Conservation (phyloP, 2,888 invertebrate genomes). For the Leptarthrus brevirostris region DNA sequence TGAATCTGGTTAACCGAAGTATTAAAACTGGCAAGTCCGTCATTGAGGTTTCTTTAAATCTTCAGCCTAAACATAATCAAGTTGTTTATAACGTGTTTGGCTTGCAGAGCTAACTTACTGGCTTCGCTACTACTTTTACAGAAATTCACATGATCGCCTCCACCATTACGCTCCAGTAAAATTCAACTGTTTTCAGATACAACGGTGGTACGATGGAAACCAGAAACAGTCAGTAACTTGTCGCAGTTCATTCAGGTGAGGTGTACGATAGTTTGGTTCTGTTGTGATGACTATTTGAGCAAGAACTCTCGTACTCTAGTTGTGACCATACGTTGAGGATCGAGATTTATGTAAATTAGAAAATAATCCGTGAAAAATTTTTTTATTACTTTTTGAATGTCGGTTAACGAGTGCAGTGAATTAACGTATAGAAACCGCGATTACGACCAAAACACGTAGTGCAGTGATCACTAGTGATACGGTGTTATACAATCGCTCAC, state of each 20-base stretch:
- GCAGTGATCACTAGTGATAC: slow-evolving; percentile 23
- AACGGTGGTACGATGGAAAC: slow-evolving; percentile 17
- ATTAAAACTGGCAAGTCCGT: slow-evolving; percentile 21
- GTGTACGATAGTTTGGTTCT: slow-evolving; percentile 9
- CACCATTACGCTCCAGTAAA: slow-evolving; percentile 1
- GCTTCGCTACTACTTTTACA: slow-evolving; percentile 1
- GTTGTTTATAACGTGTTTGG: too few species aligned
- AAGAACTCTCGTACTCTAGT: neutral
- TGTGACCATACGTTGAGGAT: neutral
- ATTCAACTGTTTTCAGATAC: slow-evolving; percentile 7
- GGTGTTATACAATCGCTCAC: slow-evolving; percentile 26
- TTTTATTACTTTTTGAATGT: neutral
- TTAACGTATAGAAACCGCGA: neutral
- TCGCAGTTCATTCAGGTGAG: slow-evolving; percentile 50
- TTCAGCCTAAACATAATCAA: neutral
- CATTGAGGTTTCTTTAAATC: neutral
- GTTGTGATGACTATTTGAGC: neutral
- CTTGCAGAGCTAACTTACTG: neutral
- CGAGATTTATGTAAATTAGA: neutral
- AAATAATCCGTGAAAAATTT: neutral
- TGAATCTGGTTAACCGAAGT: too few species aligned
- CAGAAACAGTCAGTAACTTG: slow-evolving; percentile 48
- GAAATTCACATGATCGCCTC: slow-evolving; percentile 26
- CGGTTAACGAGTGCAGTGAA: slow-evolving; percentile 11
- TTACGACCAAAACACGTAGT: slow-evolving; percentile 19